Evolutionary conservation across 2,888 invertebrate genomes (phyloP).

Genomic region (Volucella bombylans): DNA sequence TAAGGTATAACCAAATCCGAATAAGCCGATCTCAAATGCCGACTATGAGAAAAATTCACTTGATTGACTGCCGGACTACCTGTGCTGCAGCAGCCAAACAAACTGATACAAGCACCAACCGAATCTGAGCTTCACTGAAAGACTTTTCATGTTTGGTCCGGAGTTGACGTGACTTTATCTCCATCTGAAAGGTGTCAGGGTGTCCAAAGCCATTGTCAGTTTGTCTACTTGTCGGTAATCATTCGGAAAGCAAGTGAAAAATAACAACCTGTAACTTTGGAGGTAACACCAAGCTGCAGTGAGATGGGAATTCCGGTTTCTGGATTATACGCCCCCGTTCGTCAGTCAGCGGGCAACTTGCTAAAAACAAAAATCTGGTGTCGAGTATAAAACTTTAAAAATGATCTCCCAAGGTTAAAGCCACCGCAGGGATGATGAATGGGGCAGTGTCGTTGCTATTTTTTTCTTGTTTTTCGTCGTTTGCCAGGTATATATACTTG

Average conservation of each 20-base stretch:
- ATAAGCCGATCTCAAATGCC: not conserved
- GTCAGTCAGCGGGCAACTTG: constrained; percentile 1
- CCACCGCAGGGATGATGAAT: constrained; percentile 53
- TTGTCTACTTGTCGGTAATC: constrained; percentile 2
- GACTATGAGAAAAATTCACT: constrained; percentile 10
- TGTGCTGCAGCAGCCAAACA: constrained; percentile 13
- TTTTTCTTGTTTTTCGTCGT: constrained; percentile 21
- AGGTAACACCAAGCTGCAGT: not conserved
- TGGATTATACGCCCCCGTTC: constrained; percentile 11
- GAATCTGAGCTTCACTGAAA: constrained; percentile 13
- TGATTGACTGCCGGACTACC: not conserved
- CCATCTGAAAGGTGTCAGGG: not conserved
- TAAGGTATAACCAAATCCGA: constrained; percentile 9
- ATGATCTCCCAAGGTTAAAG: constrained; percentile 37
- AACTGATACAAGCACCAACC: too few relatives aligned
- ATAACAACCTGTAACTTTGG: not conserved
- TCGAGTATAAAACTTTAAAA: constrained; percentile 10
- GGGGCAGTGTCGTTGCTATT: constrained; percentile 11
- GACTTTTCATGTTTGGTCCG: not conserved
- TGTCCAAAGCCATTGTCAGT: not conserved
- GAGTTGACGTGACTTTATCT: constrained; percentile 6
- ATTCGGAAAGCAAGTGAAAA: constrained; percentile 5
- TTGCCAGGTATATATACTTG: constrained; percentile 22
- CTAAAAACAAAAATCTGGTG: constrained; percentile 30
- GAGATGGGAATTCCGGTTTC: constrained; percentile 44